phyloP scores from a whole-genome alignment of 2,797 vertebrate species.

The Lophius americanus region DNA sequence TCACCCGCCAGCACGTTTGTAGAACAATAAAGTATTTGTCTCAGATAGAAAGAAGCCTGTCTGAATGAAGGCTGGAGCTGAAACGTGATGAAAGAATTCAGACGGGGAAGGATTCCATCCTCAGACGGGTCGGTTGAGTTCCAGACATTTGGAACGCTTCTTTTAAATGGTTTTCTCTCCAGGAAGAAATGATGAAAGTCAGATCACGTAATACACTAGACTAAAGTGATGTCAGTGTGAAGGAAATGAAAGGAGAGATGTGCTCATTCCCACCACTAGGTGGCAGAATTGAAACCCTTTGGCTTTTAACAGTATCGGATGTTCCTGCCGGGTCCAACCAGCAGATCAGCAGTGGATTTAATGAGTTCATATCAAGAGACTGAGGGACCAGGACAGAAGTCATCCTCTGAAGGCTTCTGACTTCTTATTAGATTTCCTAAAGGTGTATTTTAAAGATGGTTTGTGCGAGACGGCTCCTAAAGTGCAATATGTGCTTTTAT shows the following conservation, averaged over 20 bases:
- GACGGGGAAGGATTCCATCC: too few relatives aligned
- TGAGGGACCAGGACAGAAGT: slow-evolving; percentile 5
- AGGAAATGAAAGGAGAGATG: background rate
- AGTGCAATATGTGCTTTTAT: too few relatives aligned
- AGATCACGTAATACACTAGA: slow-evolving; percentile 27
- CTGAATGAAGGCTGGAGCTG: background rate
- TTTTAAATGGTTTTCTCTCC: slow-evolving; percentile 36
- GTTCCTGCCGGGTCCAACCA: too few relatives aligned
- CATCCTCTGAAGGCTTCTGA: background rate
- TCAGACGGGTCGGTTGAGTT: background rate
- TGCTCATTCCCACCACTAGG: slow-evolving; percentile 50
- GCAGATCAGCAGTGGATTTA: slow-evolving; percentile 4
- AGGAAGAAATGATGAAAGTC: slow-evolving; percentile 17
- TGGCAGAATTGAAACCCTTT: slow-evolving; percentile 39
- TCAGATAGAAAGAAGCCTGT: background rate
- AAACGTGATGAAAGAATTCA: slow-evolving; percentile 21
- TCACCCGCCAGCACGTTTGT: too few relatives aligned
- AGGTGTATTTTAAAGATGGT: background rate
- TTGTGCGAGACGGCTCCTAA: too few relatives aligned
- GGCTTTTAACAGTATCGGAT: too few relatives aligned
- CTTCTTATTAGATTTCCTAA: background rate
- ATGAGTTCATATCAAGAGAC: slow-evolving; percentile 3
- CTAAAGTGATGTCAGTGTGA: background rate
- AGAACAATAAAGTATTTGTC: background rate
- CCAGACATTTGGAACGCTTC: slow-evolving; percentile 2